Base-by-base conservation (phyloP, 1,140 invertebrate genomes). In the Aethina tumida region DNA sequence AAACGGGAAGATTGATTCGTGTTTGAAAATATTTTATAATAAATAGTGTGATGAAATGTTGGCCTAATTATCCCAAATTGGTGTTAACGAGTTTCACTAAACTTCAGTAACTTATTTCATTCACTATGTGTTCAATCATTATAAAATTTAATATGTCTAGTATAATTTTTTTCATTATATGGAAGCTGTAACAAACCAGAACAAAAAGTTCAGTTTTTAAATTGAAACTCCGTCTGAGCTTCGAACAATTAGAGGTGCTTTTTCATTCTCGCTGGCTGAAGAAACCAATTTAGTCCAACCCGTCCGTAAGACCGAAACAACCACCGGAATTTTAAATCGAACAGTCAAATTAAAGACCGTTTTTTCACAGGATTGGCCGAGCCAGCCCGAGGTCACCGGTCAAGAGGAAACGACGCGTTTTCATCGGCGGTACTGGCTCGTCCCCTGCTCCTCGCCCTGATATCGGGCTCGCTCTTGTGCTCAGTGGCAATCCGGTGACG, bases 361-460 rank as follows among this genome's bases (percentile, higher is more conserved):
- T 26, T 27, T 49, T 41, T 39, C 40, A 10, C 41, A 59, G 57
- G 57, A 32, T 41, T 59, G 19, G 57, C 55, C 4, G 57, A 59
- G 40, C 55, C 57, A 6, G 55, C 57, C 20, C 31, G 57, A 49
- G 57, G 57, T 20, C 57, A 59, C 42, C 49, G 53, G 19, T 54
- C 57, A 5, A 41, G 53, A 7, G 42, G 43, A 37, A 20, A 26
- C 24, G n/a, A 13, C 24, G 2, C 14, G 2, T 13, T 26, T 2
- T 13, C 24, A 13, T 26, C 24, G n/a, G 4, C 24, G 2, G 5
- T 13, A 2, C 24, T 26, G 5, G 5, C 24, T 5, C 14, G n/a
- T 5, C 5, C 5, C 14, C 24, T 26, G 2, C n/a, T 26, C 5
- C 2, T 26, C n/a, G 24, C 2, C 24, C n/a, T n/a, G n/a, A n/a